A percentile compares a stretch with the other conserved stretches of the same genome.
Conservation (phyloP, 2,888 invertebrate species). For the Lagria hirta region DNA sequence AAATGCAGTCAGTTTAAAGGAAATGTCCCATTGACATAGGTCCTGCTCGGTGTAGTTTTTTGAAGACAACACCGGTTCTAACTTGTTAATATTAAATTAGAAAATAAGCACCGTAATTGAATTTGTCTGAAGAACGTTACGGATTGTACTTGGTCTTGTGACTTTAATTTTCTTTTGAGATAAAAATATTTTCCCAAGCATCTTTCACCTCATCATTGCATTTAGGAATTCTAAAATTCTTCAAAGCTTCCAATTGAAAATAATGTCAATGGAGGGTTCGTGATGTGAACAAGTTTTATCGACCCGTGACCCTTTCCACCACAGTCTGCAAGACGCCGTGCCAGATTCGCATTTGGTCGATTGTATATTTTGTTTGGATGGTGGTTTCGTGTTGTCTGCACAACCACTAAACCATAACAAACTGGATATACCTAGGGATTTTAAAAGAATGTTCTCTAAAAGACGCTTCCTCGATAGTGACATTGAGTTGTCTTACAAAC, state of each 20-base stretch:
- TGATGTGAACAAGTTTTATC: slow-evolving; percentile 10
- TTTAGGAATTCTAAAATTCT: slow-evolving; percentile 2
- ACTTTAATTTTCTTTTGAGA: slow-evolving; percentile 3
- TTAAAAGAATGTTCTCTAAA: too few relatives aligned
- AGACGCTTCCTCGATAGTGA: too few relatives aligned
- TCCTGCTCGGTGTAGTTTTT: slow-evolving; percentile 15
- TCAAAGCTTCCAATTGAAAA: slow-evolving; percentile 2
- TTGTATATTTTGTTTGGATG: too few relatives aligned
- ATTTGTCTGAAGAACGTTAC: slow-evolving; percentile 18
- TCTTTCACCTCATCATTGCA: slow-evolving; percentile 3
- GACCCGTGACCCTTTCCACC: slow-evolving; percentile 13
- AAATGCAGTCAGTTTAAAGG: neutral
- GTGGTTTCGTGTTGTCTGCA: too few relatives aligned
- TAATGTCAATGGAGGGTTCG: slow-evolving; percentile 14
- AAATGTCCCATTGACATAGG: slow-evolving; percentile 10
- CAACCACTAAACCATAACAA: too few relatives aligned
- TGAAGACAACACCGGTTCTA: slow-evolving; percentile 31
- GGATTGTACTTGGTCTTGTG: slow-evolving; percentile 4
- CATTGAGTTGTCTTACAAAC: too few relatives aligned
- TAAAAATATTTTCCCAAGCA: too few relatives aligned
- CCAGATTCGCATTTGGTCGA: too few relatives aligned
- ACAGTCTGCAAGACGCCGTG: slow-evolving; percentile 28
- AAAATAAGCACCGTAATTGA: slow-evolving; percentile 29
- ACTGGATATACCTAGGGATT: too few relatives aligned
- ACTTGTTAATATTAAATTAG: slow-evolving; percentile 33